phyloP scores from a whole-genome alignment of 2,888 invertebrate genomes.

The Cantharis lateralis region DNA sequence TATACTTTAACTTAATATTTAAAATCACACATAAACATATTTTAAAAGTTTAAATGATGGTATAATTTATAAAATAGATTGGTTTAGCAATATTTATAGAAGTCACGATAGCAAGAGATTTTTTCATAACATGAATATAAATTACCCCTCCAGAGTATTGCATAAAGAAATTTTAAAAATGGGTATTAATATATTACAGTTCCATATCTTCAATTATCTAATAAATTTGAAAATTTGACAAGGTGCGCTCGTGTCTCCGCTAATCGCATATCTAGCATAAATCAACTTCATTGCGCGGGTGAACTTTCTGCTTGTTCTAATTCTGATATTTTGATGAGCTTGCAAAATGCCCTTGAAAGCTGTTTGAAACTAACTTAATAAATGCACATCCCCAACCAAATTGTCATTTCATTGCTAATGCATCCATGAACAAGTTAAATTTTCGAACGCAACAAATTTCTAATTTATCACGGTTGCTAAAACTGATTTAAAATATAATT shows the following conservation, averaged over 20 bases:
- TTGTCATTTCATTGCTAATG: slow-evolving; percentile 44
- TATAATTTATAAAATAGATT: neutral
- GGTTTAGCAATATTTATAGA: neutral
- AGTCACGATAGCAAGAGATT: neutral
- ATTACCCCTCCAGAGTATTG: neutral
- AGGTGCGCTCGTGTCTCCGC: slow-evolving; percentile 16
- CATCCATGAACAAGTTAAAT: slow-evolving; percentile 38
- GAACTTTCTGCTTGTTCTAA: slow-evolving; percentile 48
- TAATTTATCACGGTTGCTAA: slow-evolving; percentile 41
- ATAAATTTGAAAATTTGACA: slow-evolving; percentile 29
- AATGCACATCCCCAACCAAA: slow-evolving; percentile 45
- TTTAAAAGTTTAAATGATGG: neutral
- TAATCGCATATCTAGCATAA: slow-evolving; percentile 40
- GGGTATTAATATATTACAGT: slow-evolving; percentile 21
- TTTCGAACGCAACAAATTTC: slow-evolving; percentile 42
- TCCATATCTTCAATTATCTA: slow-evolving; percentile 29
- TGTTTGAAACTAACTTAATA: slow-evolving; percentile 45
- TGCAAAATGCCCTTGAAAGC: slow-evolving; percentile 50
- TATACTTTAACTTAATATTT: too few relatives aligned
- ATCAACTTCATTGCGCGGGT: slow-evolving; percentile 46
- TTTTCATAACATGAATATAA: neutral
- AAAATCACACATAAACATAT: neutral
- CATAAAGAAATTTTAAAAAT: neutral
- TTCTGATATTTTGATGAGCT: slow-evolving; percentile 54
- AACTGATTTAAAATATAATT: slow-evolving; percentile 35